A percentile compares a stretch with the other conserved stretches of the same genome.
Conservation (phyloP, 2,797 vertebrate species). For the Hyperoplus immaculatus region DNA sequence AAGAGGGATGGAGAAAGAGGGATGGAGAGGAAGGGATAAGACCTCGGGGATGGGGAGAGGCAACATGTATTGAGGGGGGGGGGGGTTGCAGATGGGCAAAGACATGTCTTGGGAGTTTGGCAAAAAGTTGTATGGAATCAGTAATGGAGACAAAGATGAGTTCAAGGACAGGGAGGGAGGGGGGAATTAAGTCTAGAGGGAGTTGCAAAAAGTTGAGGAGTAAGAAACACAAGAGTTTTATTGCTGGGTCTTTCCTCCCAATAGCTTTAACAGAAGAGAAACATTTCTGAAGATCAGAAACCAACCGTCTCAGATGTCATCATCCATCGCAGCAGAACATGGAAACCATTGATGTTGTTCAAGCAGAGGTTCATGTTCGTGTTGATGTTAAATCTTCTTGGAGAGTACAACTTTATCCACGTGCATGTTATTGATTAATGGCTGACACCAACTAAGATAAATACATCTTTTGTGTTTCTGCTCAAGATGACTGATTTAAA, state of each 20-base stretch:
- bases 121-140: slow-evolving; percentile 41
- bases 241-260: slow-evolving; percentile 23
- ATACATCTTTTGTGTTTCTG: slow-evolving; percentile 29
- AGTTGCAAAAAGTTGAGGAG: slow-evolving; percentile 41
- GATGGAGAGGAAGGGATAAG: slow-evolving; percentile 52
- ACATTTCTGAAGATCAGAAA: slow-evolving; percentile 12
- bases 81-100: slow-evolving; percentile 49
- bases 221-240: slow-evolving; percentile 29
- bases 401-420: not conserved
- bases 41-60: slow-evolving; percentile 65
- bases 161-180: slow-evolving; percentile 48
- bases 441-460: not conserved
- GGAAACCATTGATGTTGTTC: slow-evolving; percentile 3
- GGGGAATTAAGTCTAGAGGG: slow-evolving; percentile 27
- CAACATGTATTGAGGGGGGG: slow-evolving; percentile 46
- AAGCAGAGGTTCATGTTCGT: slow-evolving; percentile 1
- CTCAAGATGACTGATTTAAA: slow-evolving; percentile 36
- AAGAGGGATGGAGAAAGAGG: slow-evolving; percentile 45
- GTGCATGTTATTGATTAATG: not conserved
- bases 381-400: not conserved
- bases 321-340: not conserved
- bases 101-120: slow-evolving; percentile 46
- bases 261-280: slow-evolving; percentile 44
- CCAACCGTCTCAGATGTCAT: slow-evolving; percentile 5
- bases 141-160: slow-evolving; percentile 46